Percentiles rank a stretch among this genome's conserved stretches.
Evolutionary conservation across 2,888 invertebrate species (phyloP).

Genomic region (Tuberolachnus salignus): DNA sequence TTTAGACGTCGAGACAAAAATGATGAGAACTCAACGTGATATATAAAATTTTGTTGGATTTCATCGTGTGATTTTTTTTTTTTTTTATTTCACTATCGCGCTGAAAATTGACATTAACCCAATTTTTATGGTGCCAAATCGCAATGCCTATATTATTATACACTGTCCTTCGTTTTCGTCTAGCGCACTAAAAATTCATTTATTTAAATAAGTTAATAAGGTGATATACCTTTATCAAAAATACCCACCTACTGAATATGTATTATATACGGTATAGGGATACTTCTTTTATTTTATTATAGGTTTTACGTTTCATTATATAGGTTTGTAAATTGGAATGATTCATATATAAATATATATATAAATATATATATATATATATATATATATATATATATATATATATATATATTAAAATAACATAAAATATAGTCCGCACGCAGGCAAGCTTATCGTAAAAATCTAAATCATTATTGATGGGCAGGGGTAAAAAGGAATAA

Average conservation of each 20-base stretch:
- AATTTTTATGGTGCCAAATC: slow-evolving; percentile 43
- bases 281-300: slow-evolving; percentile 11
- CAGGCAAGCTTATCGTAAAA: slow-evolving; percentile 11
- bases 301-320: no score
- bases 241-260: not conserved
- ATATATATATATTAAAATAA: no score
- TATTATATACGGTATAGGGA: not conserved
- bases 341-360: not conserved
- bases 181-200: slow-evolving; percentile 18
- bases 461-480: slow-evolving; percentile 17
- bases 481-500: not conserved
- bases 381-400: no score
- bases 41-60: slow-evolving; percentile 5
- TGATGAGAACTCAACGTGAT: slow-evolving; percentile 3
- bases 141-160: not conserved
- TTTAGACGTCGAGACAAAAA: not conserved
- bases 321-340: not conserved
- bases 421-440: slow-evolving; percentile 2
- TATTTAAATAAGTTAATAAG: slow-evolving; percentile 16
- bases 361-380: no score
- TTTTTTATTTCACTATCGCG: not conserved
- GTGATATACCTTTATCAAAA: no score
- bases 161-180: slow-evolving; percentile 27
- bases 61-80: slow-evolving; percentile 37
- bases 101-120: slow-evolving; percentile 33